These are phyloP conservation scores for Pogonomyrmex californicus DNA, from an alignment of 1,140 invertebrate genomes.

Conservation along the genomic window DNA sequence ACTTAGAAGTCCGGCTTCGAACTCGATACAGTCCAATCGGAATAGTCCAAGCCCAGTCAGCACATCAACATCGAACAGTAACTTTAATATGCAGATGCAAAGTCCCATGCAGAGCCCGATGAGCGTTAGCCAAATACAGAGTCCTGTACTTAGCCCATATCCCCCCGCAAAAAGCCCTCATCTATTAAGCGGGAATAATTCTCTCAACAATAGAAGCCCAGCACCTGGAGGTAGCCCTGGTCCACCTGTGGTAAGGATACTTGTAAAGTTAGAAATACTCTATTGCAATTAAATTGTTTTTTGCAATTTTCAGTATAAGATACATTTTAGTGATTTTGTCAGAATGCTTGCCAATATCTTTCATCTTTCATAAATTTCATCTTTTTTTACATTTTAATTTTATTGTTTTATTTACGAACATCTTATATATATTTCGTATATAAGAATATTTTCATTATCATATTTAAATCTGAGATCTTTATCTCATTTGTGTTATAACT, in stretches of 20 bases:
- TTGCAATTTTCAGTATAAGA: neutral
- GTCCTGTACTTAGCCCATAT: conserved; percentile 85
- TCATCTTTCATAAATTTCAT: neutral
- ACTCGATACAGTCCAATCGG: conserved; percentile 85
- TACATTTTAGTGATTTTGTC: neutral
- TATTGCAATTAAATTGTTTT: neutral
- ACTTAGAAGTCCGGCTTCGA: conserved; percentile 84
- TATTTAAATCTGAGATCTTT: neutral
- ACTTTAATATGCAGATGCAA: conserved; percentile 84
- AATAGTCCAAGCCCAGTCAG: conserved; percentile 86
- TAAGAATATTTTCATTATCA: neutral
- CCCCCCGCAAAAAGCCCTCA: conserved; percentile 86
- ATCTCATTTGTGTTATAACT: conserved; percentile 5
- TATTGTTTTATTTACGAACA: neutral
- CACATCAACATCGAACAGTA: conserved; percentile 80
- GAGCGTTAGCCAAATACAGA: conserved; percentile 85
- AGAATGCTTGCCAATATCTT: neutral
- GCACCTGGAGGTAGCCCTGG: conserved; percentile 85
- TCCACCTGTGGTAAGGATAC: conserved; percentile 82
- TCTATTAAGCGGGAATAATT: conserved; percentile 78
- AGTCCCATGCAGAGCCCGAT: conserved; percentile 86
- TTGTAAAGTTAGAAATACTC: neutral
- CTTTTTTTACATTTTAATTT: neutral
- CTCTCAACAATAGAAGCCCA: conserved; percentile 84
- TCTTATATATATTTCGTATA: neutral